Percentiles rank a stretch among this genome's conserved stretches.
phyloP scores from a whole-genome alignment of 1,140 invertebrate species.

The Melipona quadrifasciata region DNA sequence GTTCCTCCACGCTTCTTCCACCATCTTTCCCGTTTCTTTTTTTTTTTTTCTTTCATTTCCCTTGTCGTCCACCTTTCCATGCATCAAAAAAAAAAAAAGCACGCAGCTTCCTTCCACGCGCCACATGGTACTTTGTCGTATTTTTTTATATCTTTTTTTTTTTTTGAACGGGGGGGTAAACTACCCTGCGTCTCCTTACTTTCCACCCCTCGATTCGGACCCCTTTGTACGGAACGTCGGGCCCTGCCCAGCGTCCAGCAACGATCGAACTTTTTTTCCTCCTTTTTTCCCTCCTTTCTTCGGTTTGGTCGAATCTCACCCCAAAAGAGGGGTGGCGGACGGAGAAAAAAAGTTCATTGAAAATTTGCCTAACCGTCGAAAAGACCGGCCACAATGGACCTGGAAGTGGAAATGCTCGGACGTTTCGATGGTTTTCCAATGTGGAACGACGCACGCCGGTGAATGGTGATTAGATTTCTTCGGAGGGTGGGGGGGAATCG shows the following conservation, averaged over 20 bases:
- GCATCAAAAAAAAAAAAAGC: slow-evolving; percentile 61
- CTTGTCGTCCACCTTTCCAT: slow-evolving; percentile 57
- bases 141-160: slow-evolving; percentile 68
- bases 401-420: slow-evolving; percentile 1
- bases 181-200: slow-evolving; percentile 60
- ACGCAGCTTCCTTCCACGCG: slow-evolving; percentile 74
- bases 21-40: not conserved
- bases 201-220: slow-evolving; percentile 66
- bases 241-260: slow-evolving; percentile 75
- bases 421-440: not conserved
- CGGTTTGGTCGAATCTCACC: not conserved
- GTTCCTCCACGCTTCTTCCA: slow-evolving; percentile 42
- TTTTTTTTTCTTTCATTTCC: slow-evolving; percentile 40
- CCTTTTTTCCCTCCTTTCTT: not conserved
- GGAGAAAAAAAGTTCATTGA: slow-evolving; percentile 74
- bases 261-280: slow-evolving; percentile 38
- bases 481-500: not conserved
- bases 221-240: slow-evolving; percentile 62
- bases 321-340: slow-evolving; percentile 35
- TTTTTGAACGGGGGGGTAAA: slow-evolving; percentile 12
- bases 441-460: not conserved
- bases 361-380: slow-evolving; percentile 77
- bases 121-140: slow-evolving; percentile 72
- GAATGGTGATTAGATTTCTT: slow-evolving; percentile 19
- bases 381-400: slow-evolving; percentile 14